Evolutionary conservation across 2,888 invertebrate genomes (phyloP).

Genomic region (Pterostichus niger): DNA sequence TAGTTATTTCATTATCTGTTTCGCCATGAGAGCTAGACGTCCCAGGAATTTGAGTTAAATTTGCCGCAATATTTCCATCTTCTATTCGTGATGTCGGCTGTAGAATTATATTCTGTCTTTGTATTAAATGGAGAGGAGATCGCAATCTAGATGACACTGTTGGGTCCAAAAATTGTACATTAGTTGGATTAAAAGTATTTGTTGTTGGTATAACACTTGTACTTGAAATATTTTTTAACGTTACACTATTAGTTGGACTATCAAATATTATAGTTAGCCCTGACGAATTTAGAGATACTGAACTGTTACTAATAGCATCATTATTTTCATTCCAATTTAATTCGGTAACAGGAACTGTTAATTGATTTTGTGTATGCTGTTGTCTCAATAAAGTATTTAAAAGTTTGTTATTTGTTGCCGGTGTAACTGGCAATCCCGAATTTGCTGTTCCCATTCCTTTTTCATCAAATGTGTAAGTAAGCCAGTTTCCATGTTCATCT

Average conservation of each 20-base stretch:
- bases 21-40: slow-evolving; percentile 80
- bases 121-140: slow-evolving; percentile 68
- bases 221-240: slow-evolving; percentile 55
- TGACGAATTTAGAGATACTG: slow-evolving; percentile 77
- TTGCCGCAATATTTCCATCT: slow-evolving; percentile 72
- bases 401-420: slow-evolving; percentile 73
- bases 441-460: slow-evolving; percentile 80
- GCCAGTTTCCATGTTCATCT: slow-evolving; percentile 92
- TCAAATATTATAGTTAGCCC: slow-evolving; percentile 76
- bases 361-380: slow-evolving; percentile 70
- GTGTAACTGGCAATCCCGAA: slow-evolving; percentile 69
- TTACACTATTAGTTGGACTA: slow-evolving; percentile 72
- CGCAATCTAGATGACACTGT: slow-evolving; percentile 48
- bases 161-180: slow-evolving; percentile 55
- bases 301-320: slow-evolving; percentile 77
- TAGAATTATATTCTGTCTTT: slow-evolving; percentile 71
- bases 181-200: slow-evolving; percentile 44
- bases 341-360: slow-evolving; percentile 59
- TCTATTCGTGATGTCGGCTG: slow-evolving; percentile 38
- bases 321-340: slow-evolving; percentile 74
- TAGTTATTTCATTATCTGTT: slow-evolving; percentile 79
- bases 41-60: slow-evolving; percentile 72
- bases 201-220: slow-evolving; percentile 51
- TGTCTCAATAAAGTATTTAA: slow-evolving; percentile 74
- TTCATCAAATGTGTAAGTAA: slow-evolving; percentile 92